Percentiles rank a stretch among this genome's conserved stretches.
These are phyloP conservation scores for Bovichtus diacanthus DNA, from an alignment of 2,797 vertebrate species.

Conservation along the genomic window DNA sequence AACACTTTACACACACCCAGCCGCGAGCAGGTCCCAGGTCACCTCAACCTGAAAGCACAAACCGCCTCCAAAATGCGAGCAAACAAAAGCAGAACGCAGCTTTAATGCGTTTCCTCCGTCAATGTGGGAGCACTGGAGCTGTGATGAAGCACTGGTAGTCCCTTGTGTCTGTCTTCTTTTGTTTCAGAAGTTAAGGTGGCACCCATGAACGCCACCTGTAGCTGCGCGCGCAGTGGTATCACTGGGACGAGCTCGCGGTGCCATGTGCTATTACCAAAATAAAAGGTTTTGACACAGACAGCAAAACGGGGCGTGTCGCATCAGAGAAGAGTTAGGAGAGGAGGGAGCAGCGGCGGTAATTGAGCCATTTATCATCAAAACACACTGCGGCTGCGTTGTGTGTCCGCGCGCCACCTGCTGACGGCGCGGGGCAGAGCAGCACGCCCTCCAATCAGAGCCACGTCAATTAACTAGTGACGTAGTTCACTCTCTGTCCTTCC, in stretches of 20 bases:
- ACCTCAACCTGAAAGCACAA: background rate
- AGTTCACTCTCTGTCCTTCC: background rate
- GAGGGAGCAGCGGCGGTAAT: conserved; percentile 53
- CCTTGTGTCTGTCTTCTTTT: background rate
- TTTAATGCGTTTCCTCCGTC: background rate
- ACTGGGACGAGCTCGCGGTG: conserved; percentile 47
- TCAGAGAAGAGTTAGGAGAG: conserved; percentile 9
- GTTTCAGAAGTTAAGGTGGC: conserved; percentile 18
- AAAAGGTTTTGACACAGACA: conserved; percentile 66
- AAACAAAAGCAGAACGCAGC: background rate
- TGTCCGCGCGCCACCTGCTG: conserved; percentile 73
- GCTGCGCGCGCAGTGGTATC: conserved; percentile 44
- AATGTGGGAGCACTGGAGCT: background rate
- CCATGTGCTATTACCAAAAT: conserved; percentile 86
- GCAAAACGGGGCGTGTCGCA: conserved; percentile 68
- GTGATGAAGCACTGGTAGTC: background rate
- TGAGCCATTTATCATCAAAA: conserved; percentile 58
- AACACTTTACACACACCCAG: background rate
- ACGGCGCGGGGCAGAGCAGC: background rate
- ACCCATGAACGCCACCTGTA: conserved; percentile 61
- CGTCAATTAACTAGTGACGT: background rate
- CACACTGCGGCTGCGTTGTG: background rate
- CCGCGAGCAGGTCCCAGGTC: conserved; percentile 13
- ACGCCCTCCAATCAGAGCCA: background rate
- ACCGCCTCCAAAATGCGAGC: background rate